Evolutionary conservation across 1,140 invertebrate genomes (phyloP).

Genomic region (Drosophila busckii): DNA sequence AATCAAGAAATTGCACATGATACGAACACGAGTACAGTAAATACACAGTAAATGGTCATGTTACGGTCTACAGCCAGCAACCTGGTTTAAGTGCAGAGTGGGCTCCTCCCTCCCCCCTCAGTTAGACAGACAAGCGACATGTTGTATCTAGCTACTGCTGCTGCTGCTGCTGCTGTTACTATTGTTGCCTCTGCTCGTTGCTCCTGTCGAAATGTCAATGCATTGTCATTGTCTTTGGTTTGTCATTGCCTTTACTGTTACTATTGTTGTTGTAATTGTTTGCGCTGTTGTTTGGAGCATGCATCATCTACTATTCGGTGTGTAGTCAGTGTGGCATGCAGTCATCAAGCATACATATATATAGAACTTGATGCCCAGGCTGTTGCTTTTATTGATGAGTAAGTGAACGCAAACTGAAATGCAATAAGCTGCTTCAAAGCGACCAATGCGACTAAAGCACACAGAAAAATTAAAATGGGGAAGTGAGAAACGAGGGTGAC

Average conservation of each 20-base stretch:
- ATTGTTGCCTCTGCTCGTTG: conserved; percentile 24
- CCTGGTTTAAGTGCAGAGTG: conserved; percentile 3
- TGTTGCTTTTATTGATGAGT: conserved; percentile 57
- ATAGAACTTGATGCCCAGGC: conserved; percentile 12
- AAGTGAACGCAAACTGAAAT: conserved; percentile 42
- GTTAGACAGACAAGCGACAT: conserved; percentile 37
- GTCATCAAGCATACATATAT: not conserved
- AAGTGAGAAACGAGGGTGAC: not conserved
- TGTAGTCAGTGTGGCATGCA: conserved; percentile 22
- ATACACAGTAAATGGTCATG: conserved; percentile 62
- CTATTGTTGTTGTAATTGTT: conserved; percentile 13
- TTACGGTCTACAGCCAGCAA: conserved; percentile 59
- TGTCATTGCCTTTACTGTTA: conserved; percentile 17
- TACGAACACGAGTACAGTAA: conserved; percentile 14
- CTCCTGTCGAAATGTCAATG: conserved; percentile 67
- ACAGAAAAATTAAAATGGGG: not conserved
- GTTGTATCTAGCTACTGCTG: no score
- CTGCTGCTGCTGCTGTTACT: no score
- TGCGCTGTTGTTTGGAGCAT: conserved; percentile 55
- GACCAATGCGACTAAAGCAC: conserved; percentile 27
- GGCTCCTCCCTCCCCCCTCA: not conserved
- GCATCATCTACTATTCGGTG: conserved; percentile 69
- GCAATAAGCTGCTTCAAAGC: conserved; percentile 59
- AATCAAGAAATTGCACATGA: conserved; percentile 74
- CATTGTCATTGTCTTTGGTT: conserved; percentile 54